Evolutionary conservation across 2,797 vertebrate genomes (phyloP).

Genomic region (Gila robusta): DNA sequence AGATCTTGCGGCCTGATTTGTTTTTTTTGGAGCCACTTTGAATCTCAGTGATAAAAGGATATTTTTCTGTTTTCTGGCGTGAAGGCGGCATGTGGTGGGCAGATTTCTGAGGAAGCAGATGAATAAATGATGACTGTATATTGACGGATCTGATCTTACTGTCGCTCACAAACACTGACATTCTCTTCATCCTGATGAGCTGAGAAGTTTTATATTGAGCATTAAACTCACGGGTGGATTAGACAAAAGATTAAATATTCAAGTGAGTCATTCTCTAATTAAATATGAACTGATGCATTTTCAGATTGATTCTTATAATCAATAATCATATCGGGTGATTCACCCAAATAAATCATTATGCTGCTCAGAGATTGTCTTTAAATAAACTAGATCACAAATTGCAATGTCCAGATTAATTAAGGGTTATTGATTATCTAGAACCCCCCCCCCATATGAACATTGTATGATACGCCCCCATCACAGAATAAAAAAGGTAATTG

Average conservation of each 20-base stretch:
- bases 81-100: background rate
- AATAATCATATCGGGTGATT: background rate
- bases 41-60: background rate
- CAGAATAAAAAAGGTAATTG: background rate
- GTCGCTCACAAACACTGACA: background rate
- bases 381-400: background rate
- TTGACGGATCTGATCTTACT: background rate
- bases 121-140: background rate
- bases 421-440: background rate
- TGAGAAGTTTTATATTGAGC: background rate
- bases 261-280: background rate
- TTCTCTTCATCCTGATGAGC: background rate
- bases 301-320: background rate
- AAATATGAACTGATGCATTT: background rate
- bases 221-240: background rate
- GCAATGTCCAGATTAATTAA: background rate
- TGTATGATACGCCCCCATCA: too few relatives aligned
- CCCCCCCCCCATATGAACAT: too few relatives aligned
- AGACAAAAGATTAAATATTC: background rate
- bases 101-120: conserved; percentile 7
- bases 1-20: background rate
- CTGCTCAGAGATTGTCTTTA: background rate
- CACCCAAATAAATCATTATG: background rate
- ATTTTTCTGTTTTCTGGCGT: background rate
- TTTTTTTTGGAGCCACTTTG: background rate